Base-by-base conservation (phyloP, 1,140 invertebrate species). In the Drosophila busckii region DNA sequence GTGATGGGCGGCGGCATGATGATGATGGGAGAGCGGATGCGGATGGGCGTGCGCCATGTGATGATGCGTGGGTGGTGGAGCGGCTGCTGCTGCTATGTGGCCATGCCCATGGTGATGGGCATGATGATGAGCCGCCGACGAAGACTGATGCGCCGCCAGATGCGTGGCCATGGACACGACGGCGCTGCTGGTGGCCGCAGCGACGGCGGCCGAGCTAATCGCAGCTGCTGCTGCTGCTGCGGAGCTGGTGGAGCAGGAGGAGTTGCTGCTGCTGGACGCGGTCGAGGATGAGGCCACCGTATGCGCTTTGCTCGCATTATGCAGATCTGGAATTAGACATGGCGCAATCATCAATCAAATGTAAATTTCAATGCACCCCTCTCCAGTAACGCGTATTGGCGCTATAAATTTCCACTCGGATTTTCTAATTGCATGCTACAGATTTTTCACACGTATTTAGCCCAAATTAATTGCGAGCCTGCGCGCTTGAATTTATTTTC, bases 331-430 rank as follows among this genome's bases (percentile, higher is more conserved):
- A 50, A 70, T 52, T 50, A 45, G 50, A 15, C 75, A 64, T 44
- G 35, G 49, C 69, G 56, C 69, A 67, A 37, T 70, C 65, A 82
- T 82, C 70, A 75, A 82, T 82, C 69, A 82, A 65, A 69, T 62
- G 41, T 34, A 65, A 60, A 46, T 68, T 65, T 49, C 59, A 46
- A 32, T 13, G n/a, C 8, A 3, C 5, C n/a, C 8, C 12, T 16
- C 19, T 2, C 35, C 28, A 3, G 2, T 17, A 1, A n/a, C 25
- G 31, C 15, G 32, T 52, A 52, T 54, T 70, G 61, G 56, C 10
- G 41, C 50, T 42, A 61, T 61, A 61, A 61, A 61, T 61, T 41
- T 61, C 9, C 35, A 46, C 29, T 42, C 46, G 23, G n/a, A 56
- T 32, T 42, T 55, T 67, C 60, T 67, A 63, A 67, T 67, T 68